A percentile compares a stretch with the other conserved stretches of the same genome.
phyloP scores from a whole-genome alignment of 2,113 vertebrate genomes.

The Cochlearius cochlearius region DNA sequence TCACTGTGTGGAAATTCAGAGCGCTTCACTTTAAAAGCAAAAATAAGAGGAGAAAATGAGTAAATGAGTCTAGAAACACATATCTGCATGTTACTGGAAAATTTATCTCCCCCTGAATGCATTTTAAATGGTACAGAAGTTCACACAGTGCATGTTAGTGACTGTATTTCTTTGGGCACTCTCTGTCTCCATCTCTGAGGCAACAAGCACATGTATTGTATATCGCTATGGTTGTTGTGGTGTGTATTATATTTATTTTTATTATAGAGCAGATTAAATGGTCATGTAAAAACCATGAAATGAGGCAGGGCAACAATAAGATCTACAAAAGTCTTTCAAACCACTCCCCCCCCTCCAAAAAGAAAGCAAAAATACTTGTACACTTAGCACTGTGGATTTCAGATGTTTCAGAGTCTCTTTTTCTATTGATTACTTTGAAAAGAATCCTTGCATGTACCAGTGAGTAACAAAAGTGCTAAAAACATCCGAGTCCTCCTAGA shows the following conservation, averaged over 20 bases:
- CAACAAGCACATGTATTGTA: not conserved
- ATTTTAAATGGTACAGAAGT: not conserved
- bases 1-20: not conserved
- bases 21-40: slow-evolving; percentile 1
- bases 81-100: not conserved
- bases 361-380: not conserved
- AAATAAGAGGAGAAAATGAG: not conserved
- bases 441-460: not conserved
- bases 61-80: not conserved
- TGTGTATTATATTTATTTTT: not conserved
- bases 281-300: not conserved
- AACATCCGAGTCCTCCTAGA: not conserved
- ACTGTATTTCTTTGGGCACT: not conserved
- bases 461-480: not conserved
- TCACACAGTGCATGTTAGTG: not conserved
- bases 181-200: not conserved
- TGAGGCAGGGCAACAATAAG: not conserved
- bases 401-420: not conserved
- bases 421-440: not conserved
- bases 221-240: not conserved
- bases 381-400: not conserved
- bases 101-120: not conserved
- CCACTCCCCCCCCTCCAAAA: not conserved
- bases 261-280: not conserved
- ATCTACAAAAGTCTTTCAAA: not conserved